Conservation (phyloP, 2,113 vertebrate genomes). For the Sylvietta virens region DNA sequence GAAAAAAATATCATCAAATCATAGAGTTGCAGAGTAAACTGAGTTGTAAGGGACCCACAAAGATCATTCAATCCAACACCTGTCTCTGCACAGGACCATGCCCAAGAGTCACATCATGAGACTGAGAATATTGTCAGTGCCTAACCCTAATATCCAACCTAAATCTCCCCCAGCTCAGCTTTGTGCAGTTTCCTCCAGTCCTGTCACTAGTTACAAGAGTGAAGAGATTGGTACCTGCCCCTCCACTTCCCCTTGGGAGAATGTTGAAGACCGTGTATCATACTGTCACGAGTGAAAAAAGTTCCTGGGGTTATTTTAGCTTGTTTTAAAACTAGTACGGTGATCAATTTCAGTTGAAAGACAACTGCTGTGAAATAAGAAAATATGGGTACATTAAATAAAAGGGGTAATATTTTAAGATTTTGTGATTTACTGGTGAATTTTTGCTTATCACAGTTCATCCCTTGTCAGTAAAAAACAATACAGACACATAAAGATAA, state of each 20-base stretch:
- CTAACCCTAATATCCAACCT: neutral
- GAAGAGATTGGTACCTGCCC: neutral
- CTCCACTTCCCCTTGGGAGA: neutral
- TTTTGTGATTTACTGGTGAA: neutral
- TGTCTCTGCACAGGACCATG: neutral
- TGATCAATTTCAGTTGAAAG: neutral
- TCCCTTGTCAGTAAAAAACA: neutral
- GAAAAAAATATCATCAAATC: neutral
- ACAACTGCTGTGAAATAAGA: neutral
- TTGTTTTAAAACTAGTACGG: neutral
- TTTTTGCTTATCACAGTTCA: neutral
- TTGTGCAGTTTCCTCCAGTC: rapidly evolving
- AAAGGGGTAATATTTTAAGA: neutral
- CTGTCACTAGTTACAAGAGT: no score
- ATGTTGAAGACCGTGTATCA: rapidly evolving
- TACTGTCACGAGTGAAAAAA: neutral
- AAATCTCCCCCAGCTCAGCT: neutral
- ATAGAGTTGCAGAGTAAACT: neutral
- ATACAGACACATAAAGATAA: neutral
- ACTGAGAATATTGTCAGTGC: neutral
- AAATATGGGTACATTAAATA: neutral
- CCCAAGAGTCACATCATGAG: neutral
- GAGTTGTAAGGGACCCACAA: neutral
- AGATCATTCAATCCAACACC: neutral
- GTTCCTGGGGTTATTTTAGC: rapidly evolving